Evolutionary conservation across 2,888 invertebrate genomes (phyloP), one percentile per base, ranked within the genome.

Genomic region (Hetaerina titia): DNA sequence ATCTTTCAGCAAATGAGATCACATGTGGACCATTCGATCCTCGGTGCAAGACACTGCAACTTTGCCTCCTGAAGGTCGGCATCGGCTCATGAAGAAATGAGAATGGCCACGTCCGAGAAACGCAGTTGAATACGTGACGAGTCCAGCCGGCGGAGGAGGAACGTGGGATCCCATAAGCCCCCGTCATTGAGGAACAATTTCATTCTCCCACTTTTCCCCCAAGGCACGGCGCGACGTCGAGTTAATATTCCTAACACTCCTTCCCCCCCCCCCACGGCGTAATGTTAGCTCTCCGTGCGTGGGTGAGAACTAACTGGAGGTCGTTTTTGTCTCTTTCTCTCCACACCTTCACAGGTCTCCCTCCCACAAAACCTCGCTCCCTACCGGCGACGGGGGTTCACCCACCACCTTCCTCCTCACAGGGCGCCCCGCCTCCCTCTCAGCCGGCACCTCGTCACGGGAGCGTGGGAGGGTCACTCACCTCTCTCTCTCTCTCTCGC

Each of bases 401-500:
- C 92, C 92, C 92, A 69, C 92, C 92, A 69, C 64, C 92, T 31
- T 81, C 31, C 25, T 45, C 45, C 45, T 45, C 45, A 45, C 45
- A 45, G 89, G 89, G 89, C 89, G 57, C 89, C 56, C 89, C 89
- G 89, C 89, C 89, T 89, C 89, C 89, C 56, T 45, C 45, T 4
- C 45, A 45, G 45, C 88, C 17, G 88, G n/a, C 90, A n/a, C 69
- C 5, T 13, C 92, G 74, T 92, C 92, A 92, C 74, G 69, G 92
- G 69, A 69, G 92, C 92, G 92, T 92, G 92, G 92, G 92, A 92
- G 69, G 92, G 92, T 92, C 92, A 92, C 69, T 92, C 92, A 92
- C 92, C 92, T 92, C 92, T 58, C 45, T 56, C 92, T 58, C 45
- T 56, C 92, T 92, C 92, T 11, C 89, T 22, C 58, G 92, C 69